A percentile compares a stretch with the other conserved stretches of the same genome.
Evolutionary conservation across 92 coral and sea anemone genomes (phyloP).

Genomic region (Parazoanthus atlanticus): DNA sequence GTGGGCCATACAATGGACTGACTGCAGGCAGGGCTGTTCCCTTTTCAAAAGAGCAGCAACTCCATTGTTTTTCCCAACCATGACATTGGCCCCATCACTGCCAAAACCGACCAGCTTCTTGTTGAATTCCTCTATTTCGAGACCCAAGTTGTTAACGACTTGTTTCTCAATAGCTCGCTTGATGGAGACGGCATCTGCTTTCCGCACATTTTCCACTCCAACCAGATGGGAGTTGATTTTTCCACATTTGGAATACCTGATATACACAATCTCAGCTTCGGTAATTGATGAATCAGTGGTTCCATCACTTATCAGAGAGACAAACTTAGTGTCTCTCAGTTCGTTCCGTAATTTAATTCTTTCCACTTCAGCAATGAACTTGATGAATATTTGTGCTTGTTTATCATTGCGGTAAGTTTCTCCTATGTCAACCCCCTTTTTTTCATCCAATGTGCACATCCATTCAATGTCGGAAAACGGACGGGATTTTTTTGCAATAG

Average conservation of each 20-base stretch:
- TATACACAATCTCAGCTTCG: slow-evolving; percentile 51
- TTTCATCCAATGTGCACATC: slow-evolving; percentile 19
- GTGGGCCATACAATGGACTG: slow-evolving; percentile 49
- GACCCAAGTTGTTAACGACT: slow-evolving; percentile 29
- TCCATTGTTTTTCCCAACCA: slow-evolving; percentile 40
- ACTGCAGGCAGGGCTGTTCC: slow-evolving; percentile 28
- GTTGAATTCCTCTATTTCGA: slow-evolving; percentile 38
- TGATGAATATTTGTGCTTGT: slow-evolving; percentile 13
- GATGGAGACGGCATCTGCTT: slow-evolving; percentile 49
- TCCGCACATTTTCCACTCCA: slow-evolving; percentile 17
- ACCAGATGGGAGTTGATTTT: slow-evolving; percentile 6
- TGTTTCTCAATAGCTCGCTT: slow-evolving; percentile 42
- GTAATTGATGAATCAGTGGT: slow-evolving; percentile 41
- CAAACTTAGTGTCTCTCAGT: slow-evolving; percentile 38
- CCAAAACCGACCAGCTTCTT: slow-evolving; percentile 41
- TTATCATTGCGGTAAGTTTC: slow-evolving; percentile 40
- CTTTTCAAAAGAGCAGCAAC: slow-evolving; percentile 52
- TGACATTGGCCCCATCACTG: slow-evolving; percentile 45
- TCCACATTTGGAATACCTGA: slow-evolving; percentile 21
- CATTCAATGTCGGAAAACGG: no score
- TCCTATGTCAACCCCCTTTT: slow-evolving; percentile 47
- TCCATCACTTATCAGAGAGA: slow-evolving; percentile 47
- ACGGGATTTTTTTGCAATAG: no score
- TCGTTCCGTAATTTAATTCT: slow-evolving; percentile 24
- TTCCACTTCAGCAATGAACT: slow-evolving; percentile 43